Percentiles rank a stretch among this genome's conserved stretches.
Conservation (phyloP, 2,797 vertebrate species). For the Antrozous pallidus region DNA sequence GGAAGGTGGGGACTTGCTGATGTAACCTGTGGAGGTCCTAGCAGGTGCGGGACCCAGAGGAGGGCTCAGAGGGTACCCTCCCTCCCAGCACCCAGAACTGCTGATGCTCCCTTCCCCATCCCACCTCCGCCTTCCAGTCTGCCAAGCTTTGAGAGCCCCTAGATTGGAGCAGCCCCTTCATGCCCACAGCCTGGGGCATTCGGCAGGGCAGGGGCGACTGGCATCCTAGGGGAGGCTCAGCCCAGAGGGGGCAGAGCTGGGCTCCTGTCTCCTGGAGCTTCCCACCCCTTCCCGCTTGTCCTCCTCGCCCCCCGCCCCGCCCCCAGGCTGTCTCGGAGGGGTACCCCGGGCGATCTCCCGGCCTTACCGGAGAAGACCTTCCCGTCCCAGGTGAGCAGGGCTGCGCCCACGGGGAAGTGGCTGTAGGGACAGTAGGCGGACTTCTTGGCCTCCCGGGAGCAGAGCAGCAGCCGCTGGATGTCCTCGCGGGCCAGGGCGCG, state of each 20-base stretch:
- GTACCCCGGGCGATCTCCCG: slow-evolving; percentile 40
- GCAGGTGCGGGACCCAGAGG: neutral
- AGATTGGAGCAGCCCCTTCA: neutral
- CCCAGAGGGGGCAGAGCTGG: neutral
- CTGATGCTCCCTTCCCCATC: neutral
- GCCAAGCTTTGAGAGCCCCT: neutral
- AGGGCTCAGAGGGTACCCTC: neutral
- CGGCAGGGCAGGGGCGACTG: neutral
- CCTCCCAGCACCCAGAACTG: neutral
- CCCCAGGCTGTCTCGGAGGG: neutral
- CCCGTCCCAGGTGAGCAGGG: slow-evolving; percentile 85
- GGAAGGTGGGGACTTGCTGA: too few species aligned
- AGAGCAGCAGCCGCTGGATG: slow-evolving; percentile 76
- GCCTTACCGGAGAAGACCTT: slow-evolving; percentile 88
- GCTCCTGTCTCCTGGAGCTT: neutral
- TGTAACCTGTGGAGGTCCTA: rapidly evolving
- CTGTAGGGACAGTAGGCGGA: slow-evolving; percentile 93
- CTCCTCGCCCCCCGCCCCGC: neutral
- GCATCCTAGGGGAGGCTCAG: neutral
- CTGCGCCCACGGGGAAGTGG: slow-evolving; percentile 92
- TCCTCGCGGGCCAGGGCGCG: neutral
- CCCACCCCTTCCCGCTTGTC: rapidly evolving
- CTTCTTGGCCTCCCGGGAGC: slow-evolving; percentile 86
- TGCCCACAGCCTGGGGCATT: neutral
- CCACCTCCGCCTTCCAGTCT: neutral